Evolutionary conservation across 2,797 vertebrate species (phyloP), one percentile per base, ranked within the genome.

Genomic region (Hyperoplus immaculatus): DNA sequence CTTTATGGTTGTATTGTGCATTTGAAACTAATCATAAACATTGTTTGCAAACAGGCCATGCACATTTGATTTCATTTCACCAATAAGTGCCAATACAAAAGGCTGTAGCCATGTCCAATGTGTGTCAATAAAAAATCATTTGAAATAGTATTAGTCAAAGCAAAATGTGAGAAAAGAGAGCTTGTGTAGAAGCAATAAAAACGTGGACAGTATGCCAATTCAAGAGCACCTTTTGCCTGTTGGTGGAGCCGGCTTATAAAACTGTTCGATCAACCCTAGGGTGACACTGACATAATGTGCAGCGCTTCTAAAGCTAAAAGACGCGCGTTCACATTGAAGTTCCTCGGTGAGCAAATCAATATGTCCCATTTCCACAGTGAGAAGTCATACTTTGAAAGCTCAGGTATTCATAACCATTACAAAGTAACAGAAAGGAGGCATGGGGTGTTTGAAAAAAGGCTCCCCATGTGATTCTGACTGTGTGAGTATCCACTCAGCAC

Each of bases 261-360:
- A 18, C 54, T 58, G 62, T 41, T 75, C 51, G 59, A 3, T 75
- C 60, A 60, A 57, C 56, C 46, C 11, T 51, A 64, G 47, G 41
- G 36, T 65, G 73, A 72, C 43, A 41, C 3, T 54, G 66, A 62
- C 66, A 58, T 16, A 49, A 65, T 53, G 61, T 2, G 0, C 54
- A 66, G 13, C 1, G 2, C 6, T 18, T 42, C 59, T 62, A 4
- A 57, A 71, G 45, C 64, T 16, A 56, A 69, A 56, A 69, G 56
- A 45, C 46, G 6, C 12, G 54, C 12, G 54, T 47, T 72, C 46
- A 56, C 36, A 54, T 36, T 42, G 61, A 68, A 59, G 56, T 39
- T 81, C 46, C 36, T 47, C 2, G 1, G 57, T 8, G 45, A 59
- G 47, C n/a, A 21, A 62, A 87, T 78, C 76, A 50, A 82, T 78